These are phyloP conservation scores for Zaprionus vittiger DNA, from an alignment of 1,140 invertebrate species.

Conservation along the genomic window DNA sequence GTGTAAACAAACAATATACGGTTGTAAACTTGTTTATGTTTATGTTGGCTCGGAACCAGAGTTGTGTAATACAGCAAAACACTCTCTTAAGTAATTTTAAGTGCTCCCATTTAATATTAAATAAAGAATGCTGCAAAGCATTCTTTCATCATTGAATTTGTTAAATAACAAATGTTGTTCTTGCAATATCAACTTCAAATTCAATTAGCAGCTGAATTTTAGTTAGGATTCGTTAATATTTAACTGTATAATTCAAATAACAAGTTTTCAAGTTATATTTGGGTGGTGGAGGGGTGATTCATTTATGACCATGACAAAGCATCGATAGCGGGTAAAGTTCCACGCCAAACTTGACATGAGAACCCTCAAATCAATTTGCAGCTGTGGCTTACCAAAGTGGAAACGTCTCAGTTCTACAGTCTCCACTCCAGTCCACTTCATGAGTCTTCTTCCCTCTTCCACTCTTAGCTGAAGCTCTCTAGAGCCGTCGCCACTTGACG, in stretches of 20 bases:
- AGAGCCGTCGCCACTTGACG: slow-evolving; percentile 7
- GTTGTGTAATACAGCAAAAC: neutral
- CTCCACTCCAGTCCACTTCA: neutral
- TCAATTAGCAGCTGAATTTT: neutral
- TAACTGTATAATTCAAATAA: slow-evolving; percentile 2
- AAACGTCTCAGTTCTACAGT: slow-evolving; percentile 17
- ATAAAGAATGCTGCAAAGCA: no score
- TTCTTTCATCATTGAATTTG: neutral
- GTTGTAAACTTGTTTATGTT: neutral
- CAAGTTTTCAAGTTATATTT: neutral
- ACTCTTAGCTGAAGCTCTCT: neutral
- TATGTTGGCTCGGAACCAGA: neutral
- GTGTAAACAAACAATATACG: neutral
- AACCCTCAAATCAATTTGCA: slow-evolving; percentile 50
- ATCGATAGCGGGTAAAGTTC: slow-evolving; percentile 40
- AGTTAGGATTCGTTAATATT: neutral
- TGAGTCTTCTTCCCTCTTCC: neutral
- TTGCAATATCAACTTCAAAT: neutral
- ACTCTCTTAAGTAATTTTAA: neutral
- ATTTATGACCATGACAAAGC: slow-evolving; percentile 48
- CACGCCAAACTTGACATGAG: slow-evolving; percentile 35
- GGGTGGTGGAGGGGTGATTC: neutral
- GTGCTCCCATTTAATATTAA: neutral
- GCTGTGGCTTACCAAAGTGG: slow-evolving; percentile 22
- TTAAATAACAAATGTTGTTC: neutral